Evolutionary conservation across 2,113 vertebrate genomes (phyloP), one percentile per base, ranked within the genome.

Genomic region (Acrocephalus arundinaceus): DNA sequence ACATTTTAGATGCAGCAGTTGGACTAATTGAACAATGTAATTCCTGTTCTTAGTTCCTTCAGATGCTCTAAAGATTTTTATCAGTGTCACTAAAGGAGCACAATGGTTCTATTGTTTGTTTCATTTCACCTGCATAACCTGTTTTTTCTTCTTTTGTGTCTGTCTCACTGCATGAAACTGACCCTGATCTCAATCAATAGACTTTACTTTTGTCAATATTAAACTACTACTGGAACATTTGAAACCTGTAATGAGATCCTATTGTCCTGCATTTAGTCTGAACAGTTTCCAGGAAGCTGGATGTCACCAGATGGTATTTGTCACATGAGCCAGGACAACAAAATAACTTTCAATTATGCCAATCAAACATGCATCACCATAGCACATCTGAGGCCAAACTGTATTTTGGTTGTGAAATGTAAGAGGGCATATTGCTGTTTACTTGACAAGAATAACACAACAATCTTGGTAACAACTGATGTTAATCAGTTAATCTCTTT

Each of bases 171-270:
- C 15, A 37, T 30, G 43, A 59, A 73, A 41, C 35, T 23, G 13
- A 18, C 28, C 10, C 7, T 71, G 72, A 85, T 28, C 54, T 22
- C 57, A 45, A 41, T 51, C 49, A 71, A 51, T 33, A 70, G 3
- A 66, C 55, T 74, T 80, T 15, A 59, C 37, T 83, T 88, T 59
- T 79, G 90, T 94, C 90, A 73, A 66, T 93, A 95, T 91, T 93
- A 91, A 94, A 62, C 73, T 86, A 31, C 43, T 77, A 51, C 11
- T 28, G 68, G 80, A 92, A 79, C 21, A 43, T 67, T 22, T 77
- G 71, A n/a, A 67, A 55, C 88, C 71, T 91, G 62, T 88, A 78
- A 92, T 8, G 59, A 84, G 80, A 71, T 97, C 83, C 65, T 77
- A 55, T 78, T 83, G 81, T 80, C 78, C 63, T 48, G 33, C 9